These are phyloP conservation scores for Cantharis rufa DNA, from an alignment of 2,888 invertebrate genomes.

Conservation along the genomic window DNA sequence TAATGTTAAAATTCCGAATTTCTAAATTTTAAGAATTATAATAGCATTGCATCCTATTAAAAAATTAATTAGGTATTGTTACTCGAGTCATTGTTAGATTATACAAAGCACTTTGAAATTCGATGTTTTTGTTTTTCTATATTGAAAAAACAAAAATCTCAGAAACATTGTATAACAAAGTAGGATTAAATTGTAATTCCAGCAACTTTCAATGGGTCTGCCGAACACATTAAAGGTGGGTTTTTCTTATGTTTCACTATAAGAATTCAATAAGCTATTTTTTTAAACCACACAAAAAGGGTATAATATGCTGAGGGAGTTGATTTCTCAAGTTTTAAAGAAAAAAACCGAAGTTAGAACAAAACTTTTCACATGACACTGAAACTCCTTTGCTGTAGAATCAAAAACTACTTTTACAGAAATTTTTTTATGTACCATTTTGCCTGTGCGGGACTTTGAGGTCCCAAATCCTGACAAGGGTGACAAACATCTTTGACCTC, in stretches of 20 bases:
- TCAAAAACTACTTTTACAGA: no score
- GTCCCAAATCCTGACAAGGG: no score
- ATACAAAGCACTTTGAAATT: not conserved
- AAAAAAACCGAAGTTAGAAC: no score
- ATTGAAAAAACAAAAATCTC: not conserved
- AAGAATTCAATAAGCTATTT: no score
- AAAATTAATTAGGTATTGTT: not conserved
- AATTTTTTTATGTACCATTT: no score
- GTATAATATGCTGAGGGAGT: no score
- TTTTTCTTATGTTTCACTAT: not conserved
- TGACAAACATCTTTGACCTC: no score
- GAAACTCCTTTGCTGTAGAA: no score
- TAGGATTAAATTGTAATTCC: not conserved
- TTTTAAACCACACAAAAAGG: no score
- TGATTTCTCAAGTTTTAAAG: no score
- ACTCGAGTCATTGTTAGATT: not conserved
- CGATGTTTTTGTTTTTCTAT: not conserved
- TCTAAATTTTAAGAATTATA: not conserved
- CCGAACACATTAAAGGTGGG: not conserved
- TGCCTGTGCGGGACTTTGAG: no score
- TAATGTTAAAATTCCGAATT: not conserved
- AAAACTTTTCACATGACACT: no score
- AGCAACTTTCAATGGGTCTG: not conserved
- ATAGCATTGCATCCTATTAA: not conserved
- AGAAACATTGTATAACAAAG: not conserved